Base-by-base conservation (phyloP, 1,140 invertebrate species). In the Liolophura sinensis region DNA sequence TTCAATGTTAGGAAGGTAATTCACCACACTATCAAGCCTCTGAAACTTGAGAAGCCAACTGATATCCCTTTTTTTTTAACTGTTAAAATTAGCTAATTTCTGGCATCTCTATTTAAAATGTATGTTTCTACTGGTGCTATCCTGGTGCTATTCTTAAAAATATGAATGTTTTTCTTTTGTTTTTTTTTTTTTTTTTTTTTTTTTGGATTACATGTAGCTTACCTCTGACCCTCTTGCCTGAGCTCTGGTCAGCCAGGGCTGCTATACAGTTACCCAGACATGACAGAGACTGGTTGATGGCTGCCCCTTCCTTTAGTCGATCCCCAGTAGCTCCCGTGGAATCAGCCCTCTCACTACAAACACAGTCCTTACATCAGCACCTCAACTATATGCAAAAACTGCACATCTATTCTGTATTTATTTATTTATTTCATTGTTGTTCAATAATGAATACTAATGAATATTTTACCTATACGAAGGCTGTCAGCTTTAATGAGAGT, bases 241-340 rank as follows among this genome's bases (percentile, higher is more conserved):
- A 61, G 6, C 76, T 74, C 55, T 69, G 71, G 61, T 85, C 83
- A 7, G 84, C 87, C 27, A 90, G 75, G 20, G 88, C 88, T 69
- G 88, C 86, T 51, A 90, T 90, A 66, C 87, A 88, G 71, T 89
- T 88, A 20, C 89, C 89, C 12, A 90, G 78, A 65, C 86, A 86
- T 5, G 88, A 87, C 47, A 90, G 74, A 7, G 89, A 90, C 67
- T 87, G 85, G 77, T 90, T 90, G 67, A 90, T 90, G 40, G 87
- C 87, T 15, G 89, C 89, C 22, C 89, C 88, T 76, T 90, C 89
- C 75, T 89, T 89, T 27, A 90, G 80, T 46, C 89, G 74, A 60
- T 89, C 88, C 4, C 88, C 89, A 24, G 86, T 88, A 16, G 87
- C 87, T 24, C 87, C 87, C 40, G 88, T 88, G 65, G 84, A 85